Conservation (phyloP, 2,797 vertebrate species). For the Coccyzus lansbergi region DNA sequence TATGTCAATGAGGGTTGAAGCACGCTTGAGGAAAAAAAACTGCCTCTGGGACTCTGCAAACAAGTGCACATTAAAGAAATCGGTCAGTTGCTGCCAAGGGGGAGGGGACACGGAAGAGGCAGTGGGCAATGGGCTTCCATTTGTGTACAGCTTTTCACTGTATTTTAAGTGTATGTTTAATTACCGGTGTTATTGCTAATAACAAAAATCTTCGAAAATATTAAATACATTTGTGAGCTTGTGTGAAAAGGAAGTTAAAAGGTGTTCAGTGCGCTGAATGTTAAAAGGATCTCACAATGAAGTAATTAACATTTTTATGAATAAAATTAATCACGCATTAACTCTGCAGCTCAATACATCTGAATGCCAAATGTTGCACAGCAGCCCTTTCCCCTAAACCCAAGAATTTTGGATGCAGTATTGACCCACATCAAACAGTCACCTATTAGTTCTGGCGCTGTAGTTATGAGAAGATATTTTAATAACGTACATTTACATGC, state of each 20-base stretch:
- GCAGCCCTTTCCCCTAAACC: conserved; percentile 52
- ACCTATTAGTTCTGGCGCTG: conserved; percentile 50
- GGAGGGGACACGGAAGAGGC: neutral
- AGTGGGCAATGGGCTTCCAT: neutral
- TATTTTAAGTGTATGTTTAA: conserved; percentile 75
- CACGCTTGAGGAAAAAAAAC: neutral
- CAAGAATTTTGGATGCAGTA: conserved; percentile 57
- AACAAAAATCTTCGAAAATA: conserved; percentile 72
- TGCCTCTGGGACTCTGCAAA: conserved; percentile 28
- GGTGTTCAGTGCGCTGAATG: conserved; percentile 74
- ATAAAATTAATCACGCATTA: conserved; percentile 87
- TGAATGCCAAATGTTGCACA: conserved; percentile 77
- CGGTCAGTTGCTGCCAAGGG: conserved; percentile 19
- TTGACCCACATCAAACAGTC: conserved; percentile 55
- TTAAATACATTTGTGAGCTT: conserved; percentile 73
- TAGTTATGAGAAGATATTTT: conserved; percentile 58
- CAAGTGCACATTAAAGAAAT: conserved; percentile 29
- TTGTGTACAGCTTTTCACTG: conserved; percentile 47
- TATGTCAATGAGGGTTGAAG: conserved; percentile 15
- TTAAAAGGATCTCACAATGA: conserved; percentile 82
- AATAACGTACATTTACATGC: conserved; percentile 40
- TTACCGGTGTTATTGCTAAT: conserved; percentile 66
- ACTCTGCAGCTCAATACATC: conserved; percentile 73
- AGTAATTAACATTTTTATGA: conserved; percentile 87
- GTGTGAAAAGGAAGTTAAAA: conserved; percentile 77